A percentile compares a stretch with the other conserved stretches of the same genome.
phyloP scores from a whole-genome alignment of 1,140 invertebrate genomes.

The Portunus trituberculatus region DNA sequence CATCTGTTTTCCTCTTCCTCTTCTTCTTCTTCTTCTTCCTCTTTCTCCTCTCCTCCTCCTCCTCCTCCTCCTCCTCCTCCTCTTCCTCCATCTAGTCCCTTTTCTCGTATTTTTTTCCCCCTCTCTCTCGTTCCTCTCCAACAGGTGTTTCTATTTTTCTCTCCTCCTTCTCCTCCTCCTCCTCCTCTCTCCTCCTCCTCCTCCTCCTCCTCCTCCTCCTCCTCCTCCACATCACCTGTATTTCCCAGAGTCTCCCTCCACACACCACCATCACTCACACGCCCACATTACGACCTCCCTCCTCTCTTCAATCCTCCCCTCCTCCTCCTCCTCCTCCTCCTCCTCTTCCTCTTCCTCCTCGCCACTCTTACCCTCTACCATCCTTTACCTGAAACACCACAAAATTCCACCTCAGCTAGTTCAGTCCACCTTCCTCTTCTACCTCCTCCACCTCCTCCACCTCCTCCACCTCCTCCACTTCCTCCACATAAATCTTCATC shows the following conservation, averaged over 20 bases:
- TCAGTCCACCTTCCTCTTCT: not conserved
- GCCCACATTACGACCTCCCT: not conserved
- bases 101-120: not conserved
- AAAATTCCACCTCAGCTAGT: no score
- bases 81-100: no score
- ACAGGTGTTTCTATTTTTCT: not conserved
- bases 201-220: not conserved
- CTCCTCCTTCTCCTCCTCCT: not conserved
- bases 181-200: not conserved
- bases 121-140: no score
- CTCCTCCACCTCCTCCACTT: not conserved
- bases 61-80: not conserved
- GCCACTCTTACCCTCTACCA: not conserved
- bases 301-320: not conserved
- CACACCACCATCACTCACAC: constrained; percentile 7
- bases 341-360: not conserved
- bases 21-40: not conserved
- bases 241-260: not conserved
- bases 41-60: not conserved
- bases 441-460: not conserved
- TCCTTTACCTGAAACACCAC: not conserved
- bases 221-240: not conserved
- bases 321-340: not conserved
- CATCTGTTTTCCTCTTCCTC: not conserved
- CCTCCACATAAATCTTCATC: no score